A percentile compares a stretch with the other conserved stretches of the same genome.
Conservation (phyloP, 2,113 vertebrate species). For the Spheniscus mendiculus region DNA sequence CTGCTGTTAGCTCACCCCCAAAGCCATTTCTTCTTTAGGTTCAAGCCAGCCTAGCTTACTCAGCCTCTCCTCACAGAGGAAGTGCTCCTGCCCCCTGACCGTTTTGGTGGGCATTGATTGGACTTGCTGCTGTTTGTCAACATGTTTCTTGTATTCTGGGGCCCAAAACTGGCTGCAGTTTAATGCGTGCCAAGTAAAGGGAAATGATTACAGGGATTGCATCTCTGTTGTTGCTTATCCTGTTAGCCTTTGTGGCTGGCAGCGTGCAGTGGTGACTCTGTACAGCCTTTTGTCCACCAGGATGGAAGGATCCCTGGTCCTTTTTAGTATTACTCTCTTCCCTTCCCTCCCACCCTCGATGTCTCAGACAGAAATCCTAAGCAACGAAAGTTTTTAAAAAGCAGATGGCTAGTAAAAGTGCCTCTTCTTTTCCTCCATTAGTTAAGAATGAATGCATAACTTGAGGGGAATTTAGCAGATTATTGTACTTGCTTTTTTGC, state of each 20-base stretch:
- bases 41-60: neutral
- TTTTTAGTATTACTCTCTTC: neutral
- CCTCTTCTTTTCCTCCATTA: neutral
- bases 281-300: neutral
- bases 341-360: accelerated
- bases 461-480: neutral
- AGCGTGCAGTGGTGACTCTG: accelerated
- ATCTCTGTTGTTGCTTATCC: neutral
- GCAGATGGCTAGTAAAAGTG: neutral
- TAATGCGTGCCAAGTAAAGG: neutral
- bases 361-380: neutral
- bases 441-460: neutral
- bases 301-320: neutral
- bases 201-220: accelerated
- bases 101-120: neutral
- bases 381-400: neutral
- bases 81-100: neutral
- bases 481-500: neutral
- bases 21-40: neutral
- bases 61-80: neutral
- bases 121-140: neutral
- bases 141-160: neutral
- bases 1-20: neutral
- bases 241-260: neutral
- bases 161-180: neutral